A percentile compares a stretch with the other conserved stretches of the same genome.
These are phyloP conservation scores for Ecliptopera silaceata DNA, from an alignment of 2,888 invertebrate genomes.

Conservation along the genomic window DNA sequence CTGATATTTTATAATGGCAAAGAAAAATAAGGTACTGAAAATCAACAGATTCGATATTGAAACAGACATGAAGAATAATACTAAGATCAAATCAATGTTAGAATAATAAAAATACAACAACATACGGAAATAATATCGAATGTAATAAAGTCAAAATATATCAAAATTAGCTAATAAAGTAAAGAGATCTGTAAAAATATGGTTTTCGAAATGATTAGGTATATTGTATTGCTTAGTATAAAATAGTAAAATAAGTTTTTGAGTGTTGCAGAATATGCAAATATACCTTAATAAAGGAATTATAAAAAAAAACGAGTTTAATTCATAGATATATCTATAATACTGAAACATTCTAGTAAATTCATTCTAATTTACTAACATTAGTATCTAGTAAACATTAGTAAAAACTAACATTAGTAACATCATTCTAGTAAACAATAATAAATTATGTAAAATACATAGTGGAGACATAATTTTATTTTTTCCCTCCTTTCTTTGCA, in stretches of 20 bases:
- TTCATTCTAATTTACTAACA: too few relatives aligned
- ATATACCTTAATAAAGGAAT: too few relatives aligned
- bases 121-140: too few relatives aligned
- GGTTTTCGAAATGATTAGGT: not conserved
- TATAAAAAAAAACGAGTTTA: too few relatives aligned
- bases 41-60: not conserved
- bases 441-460: not conserved
- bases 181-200: not conserved
- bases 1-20: not conserved
- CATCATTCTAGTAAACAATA: not conserved
- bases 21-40: not conserved
- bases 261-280: too few relatives aligned
- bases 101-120: too few relatives aligned
- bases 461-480: not conserved
- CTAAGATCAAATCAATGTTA: not conserved
- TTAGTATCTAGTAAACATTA: too few relatives aligned
- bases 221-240: not conserved
- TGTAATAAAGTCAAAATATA: too few relatives aligned
- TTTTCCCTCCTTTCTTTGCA: slow-evolving; percentile 13
- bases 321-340: too few relatives aligned
- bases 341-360: too few relatives aligned
- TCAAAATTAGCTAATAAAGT: not conserved
- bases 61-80: not conserved
- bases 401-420: not conserved
- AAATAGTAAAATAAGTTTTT: not conserved